These are phyloP conservation scores for Harlomillsia oculata DNA, from an alignment of 1,140 invertebrate genomes.

Conservation along the genomic window DNA sequence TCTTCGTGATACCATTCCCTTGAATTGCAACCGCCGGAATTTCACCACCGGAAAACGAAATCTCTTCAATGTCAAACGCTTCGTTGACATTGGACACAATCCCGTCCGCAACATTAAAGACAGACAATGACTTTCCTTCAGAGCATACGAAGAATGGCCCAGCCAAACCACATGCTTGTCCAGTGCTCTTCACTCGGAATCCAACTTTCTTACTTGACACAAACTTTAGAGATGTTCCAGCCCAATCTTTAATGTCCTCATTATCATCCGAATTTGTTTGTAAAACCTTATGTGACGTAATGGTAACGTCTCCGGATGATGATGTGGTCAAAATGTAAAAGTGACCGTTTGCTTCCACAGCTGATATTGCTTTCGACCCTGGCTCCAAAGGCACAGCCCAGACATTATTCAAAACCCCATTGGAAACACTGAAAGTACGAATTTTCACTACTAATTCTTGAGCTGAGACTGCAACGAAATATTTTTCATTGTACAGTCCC, in stretches of 20 bases:
- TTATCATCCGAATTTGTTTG: background rate
- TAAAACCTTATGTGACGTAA: background rate
- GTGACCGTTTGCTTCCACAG: constrained; percentile 1
- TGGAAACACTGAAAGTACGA: constrained; percentile 62
- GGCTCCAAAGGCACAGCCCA: constrained; percentile 40
- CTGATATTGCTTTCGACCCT: constrained; percentile 11
- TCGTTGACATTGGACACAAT: constrained; percentile 2
- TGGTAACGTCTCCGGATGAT: background rate
- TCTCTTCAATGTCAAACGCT: constrained; percentile 9
- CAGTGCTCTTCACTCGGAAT: background rate
- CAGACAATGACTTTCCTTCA: constrained; percentile 1
- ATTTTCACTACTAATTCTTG: constrained; percentile 39
- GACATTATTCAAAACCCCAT: constrained; percentile 52
- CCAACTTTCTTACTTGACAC: constrained; percentile 1
- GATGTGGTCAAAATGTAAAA: constrained; percentile 23
- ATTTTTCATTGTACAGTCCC: constrained; percentile 14
- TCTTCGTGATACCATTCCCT: constrained; percentile 9
- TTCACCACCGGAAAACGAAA: constrained; percentile 7
- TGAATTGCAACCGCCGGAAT: constrained; percentile 10
- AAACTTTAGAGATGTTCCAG: background rate
- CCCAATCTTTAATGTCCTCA: background rate
- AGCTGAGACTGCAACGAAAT: constrained; percentile 13
- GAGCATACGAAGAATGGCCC: constrained; percentile 24
- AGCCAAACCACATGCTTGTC: constrained; percentile 10
- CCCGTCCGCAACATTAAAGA: constrained; percentile 20